Evolutionary conservation across 2,797 vertebrate species (phyloP), one percentile per base, ranked within the genome.

Genomic region (Austrolebias charrua): DNA sequence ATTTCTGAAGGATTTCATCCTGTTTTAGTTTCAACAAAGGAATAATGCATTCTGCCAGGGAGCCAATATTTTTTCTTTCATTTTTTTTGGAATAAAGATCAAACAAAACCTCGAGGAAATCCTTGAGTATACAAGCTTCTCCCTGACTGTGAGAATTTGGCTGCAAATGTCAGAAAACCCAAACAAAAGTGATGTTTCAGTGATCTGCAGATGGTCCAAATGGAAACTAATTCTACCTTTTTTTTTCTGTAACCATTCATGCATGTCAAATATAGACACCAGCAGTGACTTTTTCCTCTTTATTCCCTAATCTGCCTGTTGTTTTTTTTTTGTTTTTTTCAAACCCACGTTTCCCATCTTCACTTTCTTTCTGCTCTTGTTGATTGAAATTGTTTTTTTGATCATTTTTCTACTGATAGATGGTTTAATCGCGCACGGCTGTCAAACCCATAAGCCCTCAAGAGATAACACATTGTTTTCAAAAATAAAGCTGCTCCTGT

Each of bases 391-490:
- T 92, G 90, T 95, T 95, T 93, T 72, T 72, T 94, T 94, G 93
- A 94, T 94, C 87, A 77, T 86, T 55, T 71, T 78, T 75, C 54
- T 65, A 50, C 83, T 90, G 86, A 93, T 94, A 79, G 59, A 66
- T 11, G 67, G 87, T 94, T 95, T 94, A 94, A 90, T 48, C 71
- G 82, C n/a, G n/a, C 83, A 88, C 93, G 74, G 73, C 84, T 85
- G 88, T 88, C 83, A 90, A 88, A 89, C 62, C 69, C 64, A 56
- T 74, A 72, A 60, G 51, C 82, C 86, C 82, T 73, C 86, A 76
- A 86, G 81, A 90, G 82, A 87, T 89, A 87, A 87, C 88, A 91
- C 91, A 90, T 93, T 95, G 93, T 94, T 94, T 92, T 92, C 92
- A 88, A 82, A 69, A 49, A 63, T 16, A 63, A 92, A 82, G 73